Conservation (phyloP, 1,140 invertebrate species). For the Aricia agestis region DNA sequence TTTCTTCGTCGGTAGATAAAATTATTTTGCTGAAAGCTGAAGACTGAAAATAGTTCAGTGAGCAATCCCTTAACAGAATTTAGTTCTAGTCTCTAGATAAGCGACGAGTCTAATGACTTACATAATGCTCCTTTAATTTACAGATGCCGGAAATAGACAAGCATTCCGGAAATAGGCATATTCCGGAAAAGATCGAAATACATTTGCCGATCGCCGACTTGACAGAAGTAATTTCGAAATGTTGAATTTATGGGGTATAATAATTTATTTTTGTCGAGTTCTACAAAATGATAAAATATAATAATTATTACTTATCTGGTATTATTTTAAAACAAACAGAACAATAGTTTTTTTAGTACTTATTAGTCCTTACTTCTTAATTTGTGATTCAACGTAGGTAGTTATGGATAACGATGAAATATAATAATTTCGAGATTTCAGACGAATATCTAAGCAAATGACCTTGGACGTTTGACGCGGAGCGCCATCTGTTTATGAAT, state of each 20-base stretch:
- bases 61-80: not conserved
- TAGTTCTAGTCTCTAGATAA: not conserved
- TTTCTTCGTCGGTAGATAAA: no score
- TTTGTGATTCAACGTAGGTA: no score
- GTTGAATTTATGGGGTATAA: not conserved
- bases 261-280: not conserved
- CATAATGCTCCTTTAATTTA: not conserved
- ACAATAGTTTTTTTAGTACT: no score
- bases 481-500: no score
- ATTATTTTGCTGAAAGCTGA: no score
- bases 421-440: no score
- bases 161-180: not conserved
- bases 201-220: not conserved
- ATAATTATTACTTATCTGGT: not conserved
- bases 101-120: not conserved
- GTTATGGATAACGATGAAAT: no score
- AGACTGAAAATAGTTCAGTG: not conserved
- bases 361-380: no score
- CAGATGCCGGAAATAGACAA: not conserved
- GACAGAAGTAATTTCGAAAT: not conserved
- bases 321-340: no score
- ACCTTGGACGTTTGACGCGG: no score
- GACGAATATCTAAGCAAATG: no score
- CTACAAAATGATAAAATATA: not conserved
- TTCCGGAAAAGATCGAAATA: not conserved